phyloP scores from a whole-genome alignment of 2,113 vertebrate genomes.

The Grammomys dolichurus region DNA sequence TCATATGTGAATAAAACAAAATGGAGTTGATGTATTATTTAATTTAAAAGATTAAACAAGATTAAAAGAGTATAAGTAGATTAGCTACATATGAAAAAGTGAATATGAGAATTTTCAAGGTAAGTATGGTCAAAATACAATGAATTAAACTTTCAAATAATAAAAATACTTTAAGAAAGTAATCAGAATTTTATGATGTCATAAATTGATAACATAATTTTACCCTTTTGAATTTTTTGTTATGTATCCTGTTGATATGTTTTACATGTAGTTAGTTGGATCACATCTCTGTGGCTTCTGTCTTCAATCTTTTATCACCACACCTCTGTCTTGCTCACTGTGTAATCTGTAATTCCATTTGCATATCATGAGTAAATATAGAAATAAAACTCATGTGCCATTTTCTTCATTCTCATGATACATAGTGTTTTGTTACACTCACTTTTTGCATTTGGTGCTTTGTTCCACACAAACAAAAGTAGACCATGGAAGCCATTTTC shows the following conservation, averaged over 20 bases:
- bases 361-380: not conserved
- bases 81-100: not conserved
- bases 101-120: not conserved
- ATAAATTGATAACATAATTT: not conserved
- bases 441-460: not conserved
- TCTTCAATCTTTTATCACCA: not conserved
- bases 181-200: not conserved
- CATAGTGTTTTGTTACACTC: conserved; percentile 1
- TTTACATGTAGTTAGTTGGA: not conserved
- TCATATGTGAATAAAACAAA: not conserved
- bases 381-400: not conserved
- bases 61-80: not conserved
- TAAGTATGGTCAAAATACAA: not conserved
- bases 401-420: conserved; percentile 40
- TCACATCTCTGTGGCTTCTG: not conserved
- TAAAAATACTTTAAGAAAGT: not conserved
- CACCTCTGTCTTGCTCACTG: not conserved
- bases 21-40: not conserved
- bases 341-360: not conserved
- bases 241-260: too few relatives aligned
- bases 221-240: not conserved
- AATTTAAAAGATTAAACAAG: not conserved
- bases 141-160: not conserved
- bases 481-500: conserved; percentile 58
- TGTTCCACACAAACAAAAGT: conserved; percentile 35